Conservation (phyloP, 2,888 invertebrate genomes). For the Catocala sponsa region DNA sequence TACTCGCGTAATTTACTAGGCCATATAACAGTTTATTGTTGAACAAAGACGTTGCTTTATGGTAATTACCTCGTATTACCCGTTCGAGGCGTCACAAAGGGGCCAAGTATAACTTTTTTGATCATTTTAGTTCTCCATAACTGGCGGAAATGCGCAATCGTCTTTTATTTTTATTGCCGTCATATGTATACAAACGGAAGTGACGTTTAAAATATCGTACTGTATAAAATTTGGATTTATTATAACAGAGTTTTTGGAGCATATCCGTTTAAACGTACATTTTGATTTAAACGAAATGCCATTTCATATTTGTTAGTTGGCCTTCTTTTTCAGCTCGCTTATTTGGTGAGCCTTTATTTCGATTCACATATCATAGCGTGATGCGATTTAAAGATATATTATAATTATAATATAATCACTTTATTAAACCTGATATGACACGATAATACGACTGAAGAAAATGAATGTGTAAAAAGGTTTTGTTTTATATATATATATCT, state of each 20-base stretch:
- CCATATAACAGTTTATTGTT: slow-evolving; percentile 45
- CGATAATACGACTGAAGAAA: too few species aligned
- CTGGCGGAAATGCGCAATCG: slow-evolving; percentile 19
- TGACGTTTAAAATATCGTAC: slow-evolving; percentile 4
- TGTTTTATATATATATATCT: neutral
- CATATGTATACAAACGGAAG: slow-evolving; percentile 9
- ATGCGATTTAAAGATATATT: too few species aligned
- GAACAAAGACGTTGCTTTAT: slow-evolving; percentile 46
- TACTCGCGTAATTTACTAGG: slow-evolving; percentile 42
- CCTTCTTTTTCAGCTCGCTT: too few species aligned
- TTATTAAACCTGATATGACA: too few species aligned
- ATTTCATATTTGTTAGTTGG: too few species aligned
- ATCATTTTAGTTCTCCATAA: slow-evolving; percentile 32
- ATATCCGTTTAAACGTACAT: neutral
- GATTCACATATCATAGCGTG: too few species aligned
- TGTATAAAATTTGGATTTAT: slow-evolving; percentile 3
- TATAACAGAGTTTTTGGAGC: neutral
- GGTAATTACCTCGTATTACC: slow-evolving; percentile 44
- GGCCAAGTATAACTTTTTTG: slow-evolving; percentile 43
- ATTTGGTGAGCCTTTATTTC: too few species aligned
- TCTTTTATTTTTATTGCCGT: slow-evolving; percentile 26
- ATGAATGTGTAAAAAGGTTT: too few species aligned
- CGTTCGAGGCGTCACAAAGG: slow-evolving; percentile 35
- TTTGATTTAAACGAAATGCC: neutral
- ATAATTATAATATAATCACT: too few species aligned